These are phyloP conservation scores for Odontocerum albicorne DNA, from an alignment of 2,888 invertebrate genomes.

Conservation along the genomic window DNA sequence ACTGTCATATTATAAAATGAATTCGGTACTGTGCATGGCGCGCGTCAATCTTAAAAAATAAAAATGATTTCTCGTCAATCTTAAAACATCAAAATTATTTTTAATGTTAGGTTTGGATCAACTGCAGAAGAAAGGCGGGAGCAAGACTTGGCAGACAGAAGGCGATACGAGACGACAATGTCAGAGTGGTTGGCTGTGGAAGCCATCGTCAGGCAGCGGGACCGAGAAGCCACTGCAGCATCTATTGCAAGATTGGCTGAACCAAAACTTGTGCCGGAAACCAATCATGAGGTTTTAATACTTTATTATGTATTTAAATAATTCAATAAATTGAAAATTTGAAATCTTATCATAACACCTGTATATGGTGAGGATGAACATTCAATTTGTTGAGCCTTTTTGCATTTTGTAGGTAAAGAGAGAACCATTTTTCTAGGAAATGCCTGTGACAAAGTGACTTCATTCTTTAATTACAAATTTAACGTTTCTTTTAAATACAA, in stretches of 20 bases:
- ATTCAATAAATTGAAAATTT: background rate
- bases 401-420: too few species aligned
- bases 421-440: too few species aligned
- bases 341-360: background rate
- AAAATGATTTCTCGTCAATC: too few species aligned
- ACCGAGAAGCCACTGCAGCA: conserved; percentile 80
- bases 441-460: too few species aligned
- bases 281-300: conserved; percentile 43
- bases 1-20: too few species aligned
- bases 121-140: conserved; percentile 65
- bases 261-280: conserved; percentile 50
- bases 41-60: too few species aligned
- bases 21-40: too few species aligned
- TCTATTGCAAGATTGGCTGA: conserved; percentile 85
- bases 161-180: conserved; percentile 87
- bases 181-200: conserved; percentile 96
- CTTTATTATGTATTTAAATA: background rate
- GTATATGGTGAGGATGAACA: too few species aligned
- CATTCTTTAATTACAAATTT: too few species aligned
- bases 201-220: conserved; percentile 82
- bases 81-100: too few species aligned
- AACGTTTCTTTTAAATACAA: too few species aligned
- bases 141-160: conserved; percentile 67
- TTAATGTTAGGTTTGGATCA: conserved; percentile 75
- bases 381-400: too few species aligned